Evolutionary conservation across 2,888 invertebrate species (phyloP).

Genomic region (Ennomos quercinarius): DNA sequence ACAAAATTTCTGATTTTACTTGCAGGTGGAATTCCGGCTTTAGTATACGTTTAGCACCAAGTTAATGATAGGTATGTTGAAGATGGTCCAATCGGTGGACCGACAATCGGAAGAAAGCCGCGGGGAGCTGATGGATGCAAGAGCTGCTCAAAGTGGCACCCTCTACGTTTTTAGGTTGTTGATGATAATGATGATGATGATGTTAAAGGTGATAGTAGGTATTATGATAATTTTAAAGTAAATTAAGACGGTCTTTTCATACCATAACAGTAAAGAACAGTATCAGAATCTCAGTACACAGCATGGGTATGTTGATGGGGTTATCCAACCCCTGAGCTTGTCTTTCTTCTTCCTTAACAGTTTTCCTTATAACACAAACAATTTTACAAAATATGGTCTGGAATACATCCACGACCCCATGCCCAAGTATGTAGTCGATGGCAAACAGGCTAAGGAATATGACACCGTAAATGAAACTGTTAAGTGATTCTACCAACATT

Average conservation of each 20-base stretch:
- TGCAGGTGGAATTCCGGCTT: no score
- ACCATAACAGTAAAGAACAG: slow-evolving; percentile 61
- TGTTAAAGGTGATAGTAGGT: no score
- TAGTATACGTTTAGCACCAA: no score
- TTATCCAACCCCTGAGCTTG: slow-evolving; percentile 38
- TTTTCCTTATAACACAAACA: slow-evolving; percentile 56
- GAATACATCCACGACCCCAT: slow-evolving; percentile 62
- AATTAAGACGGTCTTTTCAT: slow-evolving; percentile 34
- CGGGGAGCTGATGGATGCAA: no score
- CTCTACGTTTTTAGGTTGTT: no score
- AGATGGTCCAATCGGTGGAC: no score
- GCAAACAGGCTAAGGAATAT: slow-evolving; percentile 59
- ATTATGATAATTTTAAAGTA: no score
- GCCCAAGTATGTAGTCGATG: slow-evolving; percentile 64
- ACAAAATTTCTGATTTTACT: no score
- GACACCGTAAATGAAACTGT: slow-evolving; percentile 45
- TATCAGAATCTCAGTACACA: slow-evolving; percentile 60
- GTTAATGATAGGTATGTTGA: no score
- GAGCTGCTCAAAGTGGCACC: no score
- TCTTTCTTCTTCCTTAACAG: slow-evolving; percentile 57
- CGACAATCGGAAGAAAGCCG: no score
- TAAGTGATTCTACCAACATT: slow-evolving; percentile 52
- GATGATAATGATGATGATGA: no score
- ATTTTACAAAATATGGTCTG: slow-evolving; percentile 56
- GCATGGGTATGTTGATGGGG: slow-evolving; percentile 54